Conservation (phyloP, 2,797 vertebrate genomes). For the Fratercula arctica region DNA sequence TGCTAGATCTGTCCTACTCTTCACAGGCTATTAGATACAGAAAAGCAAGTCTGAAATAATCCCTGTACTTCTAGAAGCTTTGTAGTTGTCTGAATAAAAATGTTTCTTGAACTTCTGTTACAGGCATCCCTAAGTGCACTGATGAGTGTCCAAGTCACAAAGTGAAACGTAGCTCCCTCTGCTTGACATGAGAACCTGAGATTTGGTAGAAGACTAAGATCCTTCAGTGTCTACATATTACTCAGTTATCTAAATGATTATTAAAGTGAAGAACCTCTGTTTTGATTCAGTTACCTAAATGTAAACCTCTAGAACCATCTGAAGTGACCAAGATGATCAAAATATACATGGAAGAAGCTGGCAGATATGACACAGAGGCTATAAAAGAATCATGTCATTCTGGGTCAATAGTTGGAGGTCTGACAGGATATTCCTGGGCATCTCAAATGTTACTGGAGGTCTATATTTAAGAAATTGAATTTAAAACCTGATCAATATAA, state of each 20-base stretch:
- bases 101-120: not conserved
- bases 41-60: not conserved
- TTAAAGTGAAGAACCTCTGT: not conserved
- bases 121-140: not conserved
- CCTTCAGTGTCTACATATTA: not conserved
- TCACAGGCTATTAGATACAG: not conserved
- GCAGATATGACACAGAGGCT: not conserved
- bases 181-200: not conserved
- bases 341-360: not conserved
- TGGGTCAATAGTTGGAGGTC: not conserved
- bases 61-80: not conserved
- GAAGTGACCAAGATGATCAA: not conserved
- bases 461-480: not conserved
- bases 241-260: not conserved
- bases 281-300: not conserved
- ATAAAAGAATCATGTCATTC: not conserved
- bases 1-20: not conserved
- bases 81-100: not conserved
- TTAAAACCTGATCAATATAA: not conserved
- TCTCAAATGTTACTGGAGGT: not conserved
- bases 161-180: not conserved
- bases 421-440: not conserved
- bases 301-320: not conserved
- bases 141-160: not conserved
- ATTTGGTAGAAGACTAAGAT: not conserved